Conservation (phyloP, 1,140 invertebrate species). For the Camponotus pennsylvanicus region DNA sequence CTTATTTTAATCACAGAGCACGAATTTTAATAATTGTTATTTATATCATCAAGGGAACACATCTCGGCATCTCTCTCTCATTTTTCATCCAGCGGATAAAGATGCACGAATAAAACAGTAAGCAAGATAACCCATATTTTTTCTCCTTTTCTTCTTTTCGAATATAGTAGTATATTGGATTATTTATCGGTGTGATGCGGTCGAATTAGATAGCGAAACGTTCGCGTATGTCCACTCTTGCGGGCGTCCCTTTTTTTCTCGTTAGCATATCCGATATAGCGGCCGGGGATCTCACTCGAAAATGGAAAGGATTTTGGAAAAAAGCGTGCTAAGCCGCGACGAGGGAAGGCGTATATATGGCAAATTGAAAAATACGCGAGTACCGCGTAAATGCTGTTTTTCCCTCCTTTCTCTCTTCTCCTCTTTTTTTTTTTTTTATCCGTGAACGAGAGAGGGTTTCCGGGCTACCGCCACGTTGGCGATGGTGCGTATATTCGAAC, state of each 20-base stretch:
- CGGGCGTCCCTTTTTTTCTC: slow-evolving; percentile 31
- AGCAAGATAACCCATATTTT: background rate
- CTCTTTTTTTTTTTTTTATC: slow-evolving; percentile 26
- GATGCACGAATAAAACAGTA: background rate
- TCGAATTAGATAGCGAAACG: slow-evolving; percentile 25
- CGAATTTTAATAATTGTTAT: background rate
- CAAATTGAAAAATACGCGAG: slow-evolving; percentile 65
- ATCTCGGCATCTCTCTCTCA: background rate
- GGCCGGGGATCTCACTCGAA: slow-evolving; percentile 27
- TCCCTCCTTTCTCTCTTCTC: background rate
- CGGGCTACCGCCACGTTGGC: slow-evolving; percentile 6
- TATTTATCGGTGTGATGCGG: slow-evolving; percentile 42
- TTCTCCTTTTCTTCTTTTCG: background rate
- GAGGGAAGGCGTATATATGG: slow-evolving; percentile 51
- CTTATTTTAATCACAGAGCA: background rate
- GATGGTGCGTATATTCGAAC: slow-evolving; percentile 44
- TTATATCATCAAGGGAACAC: no score
- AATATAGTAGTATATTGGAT: slow-evolving; percentile 9
- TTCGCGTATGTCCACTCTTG: slow-evolving; percentile 34
- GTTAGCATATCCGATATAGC: slow-evolving; percentile 28
- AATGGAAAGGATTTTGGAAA: slow-evolving; percentile 60
- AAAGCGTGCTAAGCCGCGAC: slow-evolving; percentile 56
- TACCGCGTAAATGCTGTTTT: slow-evolving; percentile 59
- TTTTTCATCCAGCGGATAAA: background rate
- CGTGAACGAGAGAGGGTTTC: slow-evolving; percentile 40